Base-by-base conservation (phyloP, 1,140 invertebrate species). In the Gonioctena quinquepunctata region DNA sequence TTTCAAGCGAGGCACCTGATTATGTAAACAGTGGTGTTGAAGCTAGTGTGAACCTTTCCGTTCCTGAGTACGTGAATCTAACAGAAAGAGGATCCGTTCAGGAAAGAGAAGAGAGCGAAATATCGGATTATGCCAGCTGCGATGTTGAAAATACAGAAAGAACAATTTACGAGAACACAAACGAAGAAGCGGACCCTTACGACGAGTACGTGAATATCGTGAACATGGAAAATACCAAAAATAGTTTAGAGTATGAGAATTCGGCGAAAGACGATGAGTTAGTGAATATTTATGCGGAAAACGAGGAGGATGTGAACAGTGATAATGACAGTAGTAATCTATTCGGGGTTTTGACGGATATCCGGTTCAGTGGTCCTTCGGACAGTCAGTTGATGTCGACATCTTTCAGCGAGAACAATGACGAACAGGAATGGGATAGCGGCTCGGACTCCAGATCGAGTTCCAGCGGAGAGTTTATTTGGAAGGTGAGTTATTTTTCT, bases 401-500 rank as follows among this genome's bases (percentile, higher is more conserved):
- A 1, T 83, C 82, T 5, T 83, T 83, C 69, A 83, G 81, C 68
- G 81, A 83, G 62, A 81, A 79, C 69, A 78, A 80, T 68, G 80
- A 83, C 52, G 81, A 83, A 56, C 77, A 86, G 74, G 87, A 88
- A 73, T 88, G 87, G 87, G 87, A 88, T 76, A 87, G 85, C 80
- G 87, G 87, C 72, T 87, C 84, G 19, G 84, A 85, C 69, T 86
- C 85, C 11, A 85, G 83, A 64, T 88, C 87, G 42, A 87, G 87
- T 48, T 91, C 90, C 16, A 92, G 90, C 74, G 90, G 90, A 11
- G 91, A 93, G 81, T 92, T 92, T 79, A 88, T 92, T 54, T 92
- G 91, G 91, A 91, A 90, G 87, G 91, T 92, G 79, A 82, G 85
- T 83, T n/a, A n/a, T n/a, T n/a, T n/a, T n/a, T n/a, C n/a, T n/a